These are phyloP conservation scores for Trichoplusia ni DNA, from an alignment of 1,140 invertebrate genomes.

Conservation along the genomic window DNA sequence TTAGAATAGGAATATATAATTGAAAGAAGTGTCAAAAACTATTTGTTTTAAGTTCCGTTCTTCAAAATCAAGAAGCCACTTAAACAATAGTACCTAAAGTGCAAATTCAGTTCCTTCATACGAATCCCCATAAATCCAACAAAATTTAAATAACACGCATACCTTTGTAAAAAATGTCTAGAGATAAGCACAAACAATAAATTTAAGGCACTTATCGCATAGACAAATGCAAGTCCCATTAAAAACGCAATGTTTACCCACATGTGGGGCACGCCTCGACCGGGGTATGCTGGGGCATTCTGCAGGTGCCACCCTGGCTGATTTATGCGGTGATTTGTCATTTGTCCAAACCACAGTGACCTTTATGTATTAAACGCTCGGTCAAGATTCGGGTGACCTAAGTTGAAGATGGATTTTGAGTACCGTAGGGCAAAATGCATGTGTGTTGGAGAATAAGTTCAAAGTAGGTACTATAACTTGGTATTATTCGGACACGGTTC, in stretches of 20 bases:
- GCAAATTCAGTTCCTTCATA: too few relatives aligned
- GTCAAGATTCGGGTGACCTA: not conserved
- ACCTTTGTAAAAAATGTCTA: not conserved
- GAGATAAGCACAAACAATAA: not conserved
- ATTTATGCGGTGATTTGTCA: slow-evolving; percentile 37
- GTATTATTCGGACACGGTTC: too few relatives aligned
- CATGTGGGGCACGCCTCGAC: not conserved
- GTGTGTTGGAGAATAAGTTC: too few relatives aligned
- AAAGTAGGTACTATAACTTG: too few relatives aligned
- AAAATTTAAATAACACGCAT: not conserved
- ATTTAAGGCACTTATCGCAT: not conserved
- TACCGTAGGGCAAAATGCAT: too few relatives aligned
- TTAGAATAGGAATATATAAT: too few relatives aligned
- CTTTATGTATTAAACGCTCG: slow-evolving; percentile 5
- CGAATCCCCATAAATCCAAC: too few relatives aligned
- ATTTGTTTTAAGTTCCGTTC: too few relatives aligned
- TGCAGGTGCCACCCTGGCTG: slow-evolving; percentile 30
- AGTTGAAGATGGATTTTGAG: not conserved
- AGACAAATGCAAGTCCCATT: slow-evolving; percentile 19
- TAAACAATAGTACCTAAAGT: too few relatives aligned
- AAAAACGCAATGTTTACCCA: slow-evolving; percentile 10
- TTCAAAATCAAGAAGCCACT: too few relatives aligned
- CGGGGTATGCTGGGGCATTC: not conserved
- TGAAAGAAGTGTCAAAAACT: too few relatives aligned
- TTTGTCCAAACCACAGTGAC: slow-evolving; percentile 29